Conservation (phyloP, 2,113 vertebrate species). For the Notarius lentiginosus region DNA sequence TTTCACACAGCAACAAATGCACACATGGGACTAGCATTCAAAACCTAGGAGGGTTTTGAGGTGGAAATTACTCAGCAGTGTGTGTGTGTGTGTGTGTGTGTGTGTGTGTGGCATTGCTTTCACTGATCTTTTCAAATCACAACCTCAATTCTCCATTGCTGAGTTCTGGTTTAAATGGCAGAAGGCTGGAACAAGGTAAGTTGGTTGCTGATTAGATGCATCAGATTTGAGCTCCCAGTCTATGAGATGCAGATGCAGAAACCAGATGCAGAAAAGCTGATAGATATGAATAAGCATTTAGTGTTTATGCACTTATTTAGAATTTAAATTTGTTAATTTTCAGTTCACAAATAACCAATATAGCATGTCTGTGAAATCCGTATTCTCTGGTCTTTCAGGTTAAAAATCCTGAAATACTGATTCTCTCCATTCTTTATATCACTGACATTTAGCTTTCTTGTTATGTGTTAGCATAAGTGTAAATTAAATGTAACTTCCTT, state of each 20-base stretch:
- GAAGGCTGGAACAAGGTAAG: background rate
- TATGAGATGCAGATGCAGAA: background rate
- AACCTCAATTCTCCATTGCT: background rate
- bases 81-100: background rate
- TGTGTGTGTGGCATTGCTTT: background rate
- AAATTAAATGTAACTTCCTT: background rate
- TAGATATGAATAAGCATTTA: background rate
- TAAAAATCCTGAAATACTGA: background rate
- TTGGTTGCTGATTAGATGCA: background rate
- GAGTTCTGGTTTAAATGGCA: background rate
- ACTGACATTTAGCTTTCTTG: background rate
- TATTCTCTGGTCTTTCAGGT: background rate
- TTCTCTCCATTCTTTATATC: background rate
- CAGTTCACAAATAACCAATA: background rate
- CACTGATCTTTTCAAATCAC: background rate
- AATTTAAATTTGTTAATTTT: background rate
- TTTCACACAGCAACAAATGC: background rate
- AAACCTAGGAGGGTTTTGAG: background rate
- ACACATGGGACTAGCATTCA: background rate
- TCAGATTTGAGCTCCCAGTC: background rate
- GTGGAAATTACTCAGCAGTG: background rate
- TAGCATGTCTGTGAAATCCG: background rate
- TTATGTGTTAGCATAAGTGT: background rate
- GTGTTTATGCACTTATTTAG: background rate
- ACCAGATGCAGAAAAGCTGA: slow-evolving; percentile 5